phyloP scores from a whole-genome alignment of 1,140 invertebrate species.

The Drosophila malerkotliana region DNA sequence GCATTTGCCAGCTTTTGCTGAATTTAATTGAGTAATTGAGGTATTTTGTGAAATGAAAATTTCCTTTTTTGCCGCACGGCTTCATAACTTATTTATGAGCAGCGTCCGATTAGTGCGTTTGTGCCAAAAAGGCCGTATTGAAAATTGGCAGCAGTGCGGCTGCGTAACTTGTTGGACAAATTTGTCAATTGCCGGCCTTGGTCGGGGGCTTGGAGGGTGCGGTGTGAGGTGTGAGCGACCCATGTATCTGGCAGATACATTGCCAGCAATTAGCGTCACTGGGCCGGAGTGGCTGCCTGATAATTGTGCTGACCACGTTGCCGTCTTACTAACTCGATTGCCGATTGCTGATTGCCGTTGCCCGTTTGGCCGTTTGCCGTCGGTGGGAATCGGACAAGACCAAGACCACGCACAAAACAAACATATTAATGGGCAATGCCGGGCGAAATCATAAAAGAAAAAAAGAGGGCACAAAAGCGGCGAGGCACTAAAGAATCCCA shows the following conservation, averaged over 20 bases:
- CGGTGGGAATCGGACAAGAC: slow-evolving; percentile 42
- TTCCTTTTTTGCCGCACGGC: slow-evolving; percentile 58
- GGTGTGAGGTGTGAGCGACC: slow-evolving; percentile 24
- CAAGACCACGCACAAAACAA: slow-evolving; percentile 51
- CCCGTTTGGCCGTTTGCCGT: slow-evolving; percentile 65
- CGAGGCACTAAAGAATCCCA: slow-evolving; percentile 34
- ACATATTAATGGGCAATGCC: slow-evolving; percentile 73
- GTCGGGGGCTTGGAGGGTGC: slow-evolving; percentile 26
- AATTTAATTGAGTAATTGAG: slow-evolving; percentile 79
- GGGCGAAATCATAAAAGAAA: slow-evolving; percentile 66
- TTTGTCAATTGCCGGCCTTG: slow-evolving; percentile 66
- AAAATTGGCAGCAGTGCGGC: slow-evolving; percentile 60
- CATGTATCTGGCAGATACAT: slow-evolving; percentile 67
- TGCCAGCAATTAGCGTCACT: slow-evolving; percentile 71
- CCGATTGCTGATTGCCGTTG: slow-evolving; percentile 61
- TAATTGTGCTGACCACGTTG: slow-evolving; percentile 66
- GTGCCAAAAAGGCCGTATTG: slow-evolving; percentile 38
- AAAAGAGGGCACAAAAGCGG: slow-evolving; percentile 15
- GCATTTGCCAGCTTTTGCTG: slow-evolving; percentile 19
- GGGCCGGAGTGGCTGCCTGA: slow-evolving; percentile 44
- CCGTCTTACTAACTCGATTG: slow-evolving; percentile 71
- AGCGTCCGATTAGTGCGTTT: not conserved
- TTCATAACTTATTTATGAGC: slow-evolving; percentile 59
- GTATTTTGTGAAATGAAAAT: slow-evolving; percentile 63
- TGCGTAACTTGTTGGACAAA: slow-evolving; percentile 71